Evolutionary conservation across 2,888 invertebrate species (phyloP).

Genomic region (Coelogynopora nodosa): DNA sequence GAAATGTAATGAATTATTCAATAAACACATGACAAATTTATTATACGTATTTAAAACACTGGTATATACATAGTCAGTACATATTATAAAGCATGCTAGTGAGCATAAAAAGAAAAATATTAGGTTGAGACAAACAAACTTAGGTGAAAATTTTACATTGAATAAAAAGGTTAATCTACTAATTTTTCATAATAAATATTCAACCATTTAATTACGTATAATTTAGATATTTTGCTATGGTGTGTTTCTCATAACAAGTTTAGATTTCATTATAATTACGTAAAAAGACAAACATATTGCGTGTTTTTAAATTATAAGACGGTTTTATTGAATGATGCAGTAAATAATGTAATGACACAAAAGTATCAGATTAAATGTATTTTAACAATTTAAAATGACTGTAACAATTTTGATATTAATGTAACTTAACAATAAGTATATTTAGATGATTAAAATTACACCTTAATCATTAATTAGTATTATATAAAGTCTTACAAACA

Average conservation of each 20-base stretch:
- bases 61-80: background rate
- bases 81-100: background rate
- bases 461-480: too few species aligned
- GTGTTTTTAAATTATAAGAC: too few species aligned
- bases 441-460: too few species aligned
- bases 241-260: too few species aligned
- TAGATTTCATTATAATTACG: too few species aligned
- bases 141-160: background rate
- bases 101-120: background rate
- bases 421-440: too few species aligned
- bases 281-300: too few species aligned
- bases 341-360: background rate
- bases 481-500: too few species aligned
- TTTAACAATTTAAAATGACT: background rate
- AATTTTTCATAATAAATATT: too few species aligned
- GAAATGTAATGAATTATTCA: too few species aligned
- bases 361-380: background rate
- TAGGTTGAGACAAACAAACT: background rate
- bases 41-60: background rate
- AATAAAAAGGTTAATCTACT: background rate
- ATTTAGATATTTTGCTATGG: too few species aligned
- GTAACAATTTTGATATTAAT: background rate
- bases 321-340: background rate
- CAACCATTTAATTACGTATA: too few species aligned
- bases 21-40: background rate